Evolutionary conservation across 2,888 invertebrate genomes (phyloP).

Genomic region (Drosophila recens): DNA sequence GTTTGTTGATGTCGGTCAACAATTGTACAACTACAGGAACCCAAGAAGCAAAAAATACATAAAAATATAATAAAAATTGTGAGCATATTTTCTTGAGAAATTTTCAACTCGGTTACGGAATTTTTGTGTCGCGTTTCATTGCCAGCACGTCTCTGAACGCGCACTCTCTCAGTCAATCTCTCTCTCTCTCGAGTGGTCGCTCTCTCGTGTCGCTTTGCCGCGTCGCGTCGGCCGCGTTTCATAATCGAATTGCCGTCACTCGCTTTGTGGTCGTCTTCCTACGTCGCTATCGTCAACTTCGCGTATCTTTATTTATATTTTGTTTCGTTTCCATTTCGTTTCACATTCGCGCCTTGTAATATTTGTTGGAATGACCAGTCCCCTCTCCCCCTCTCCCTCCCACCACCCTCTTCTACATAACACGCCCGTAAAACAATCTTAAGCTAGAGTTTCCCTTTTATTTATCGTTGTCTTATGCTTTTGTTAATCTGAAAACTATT

Average conservation of each 20-base stretch:
- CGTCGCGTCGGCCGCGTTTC: slow-evolving; percentile 65
- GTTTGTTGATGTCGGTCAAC: slow-evolving; percentile 9
- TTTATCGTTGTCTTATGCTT: slow-evolving; percentile 18
- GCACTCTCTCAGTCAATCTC: slow-evolving; percentile 16
- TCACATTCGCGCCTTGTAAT: slow-evolving; percentile 43
- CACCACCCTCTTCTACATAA: slow-evolving; percentile 1
- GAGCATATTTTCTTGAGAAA: slow-evolving; percentile 41
- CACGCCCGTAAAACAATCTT: slow-evolving; percentile 3
- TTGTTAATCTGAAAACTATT: slow-evolving; percentile 1
- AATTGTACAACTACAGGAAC: neutral
- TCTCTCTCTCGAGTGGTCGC: neutral
- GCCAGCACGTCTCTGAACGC: slow-evolving; percentile 49
- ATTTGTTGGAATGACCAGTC: slow-evolving; percentile 27
- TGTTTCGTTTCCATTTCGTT: slow-evolving; percentile 72
- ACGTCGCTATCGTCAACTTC: slow-evolving; percentile 42
- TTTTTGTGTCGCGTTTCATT: slow-evolving; percentile 74
- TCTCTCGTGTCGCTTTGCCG: slow-evolving; percentile 65
- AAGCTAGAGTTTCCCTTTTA: slow-evolving; percentile 40
- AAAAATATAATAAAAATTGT: slow-evolving; percentile 16
- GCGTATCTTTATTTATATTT: slow-evolving; percentile 79
- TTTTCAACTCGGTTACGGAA: slow-evolving; percentile 73
- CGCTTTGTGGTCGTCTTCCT: slow-evolving; percentile 55
- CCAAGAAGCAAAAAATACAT: neutral
- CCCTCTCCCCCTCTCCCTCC: neutral
- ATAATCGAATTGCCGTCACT: slow-evolving; percentile 73